These are phyloP conservation scores for Gopherus evgoodei DNA, from an alignment of 2,113 vertebrate genomes.

Conservation along the genomic window DNA sequence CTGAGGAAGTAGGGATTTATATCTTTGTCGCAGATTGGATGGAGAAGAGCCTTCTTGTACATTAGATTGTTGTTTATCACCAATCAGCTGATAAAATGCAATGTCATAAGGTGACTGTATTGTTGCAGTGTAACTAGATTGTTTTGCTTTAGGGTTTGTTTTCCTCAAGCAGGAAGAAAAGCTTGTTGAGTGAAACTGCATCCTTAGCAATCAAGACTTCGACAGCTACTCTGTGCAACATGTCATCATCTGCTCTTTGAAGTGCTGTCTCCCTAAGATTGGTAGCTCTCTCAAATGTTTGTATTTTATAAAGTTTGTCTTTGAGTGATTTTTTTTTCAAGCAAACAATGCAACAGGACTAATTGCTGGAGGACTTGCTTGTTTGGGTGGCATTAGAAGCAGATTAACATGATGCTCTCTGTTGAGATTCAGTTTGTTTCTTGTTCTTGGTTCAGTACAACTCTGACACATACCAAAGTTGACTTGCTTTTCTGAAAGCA, in stretches of 20 bases:
- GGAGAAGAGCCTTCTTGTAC: too few species aligned
- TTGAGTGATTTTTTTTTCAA: background rate
- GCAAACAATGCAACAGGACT: background rate
- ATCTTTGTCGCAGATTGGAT: background rate
- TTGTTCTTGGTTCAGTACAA: background rate
- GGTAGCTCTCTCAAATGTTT: background rate
- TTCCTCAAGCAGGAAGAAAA: background rate
- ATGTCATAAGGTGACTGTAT: background rate
- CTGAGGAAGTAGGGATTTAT: background rate
- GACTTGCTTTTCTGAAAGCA: background rate
- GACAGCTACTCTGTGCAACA: background rate
- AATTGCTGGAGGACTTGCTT: background rate
- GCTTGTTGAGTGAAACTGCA: background rate
- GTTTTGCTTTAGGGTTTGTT: background rate
- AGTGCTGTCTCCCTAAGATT: background rate
- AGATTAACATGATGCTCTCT: background rate
- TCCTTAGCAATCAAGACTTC: background rate
- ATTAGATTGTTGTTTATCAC: too few species aligned
- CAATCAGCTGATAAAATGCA: background rate
- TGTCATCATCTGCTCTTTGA: background rate
- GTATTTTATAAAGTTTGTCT: background rate
- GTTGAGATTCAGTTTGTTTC: background rate
- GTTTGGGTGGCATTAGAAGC: background rate
- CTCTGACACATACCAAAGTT: background rate
- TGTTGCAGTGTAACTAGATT: background rate